Conservation (phyloP, 64 coral and sea anemone genomes). For the Anthopleura sola region DNA sequence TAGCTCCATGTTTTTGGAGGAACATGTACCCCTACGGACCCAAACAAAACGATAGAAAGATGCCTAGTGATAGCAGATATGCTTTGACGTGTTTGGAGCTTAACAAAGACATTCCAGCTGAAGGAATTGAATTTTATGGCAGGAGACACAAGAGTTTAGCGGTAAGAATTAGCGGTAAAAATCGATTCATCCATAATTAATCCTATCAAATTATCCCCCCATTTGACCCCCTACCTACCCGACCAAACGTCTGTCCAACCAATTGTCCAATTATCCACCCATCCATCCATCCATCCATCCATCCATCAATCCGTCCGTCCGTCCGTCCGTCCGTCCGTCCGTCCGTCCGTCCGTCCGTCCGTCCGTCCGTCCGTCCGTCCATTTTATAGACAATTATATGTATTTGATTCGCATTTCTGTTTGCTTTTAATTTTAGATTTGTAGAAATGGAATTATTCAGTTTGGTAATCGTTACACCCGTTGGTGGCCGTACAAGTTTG, state of each 20-base stretch:
- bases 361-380: no score
- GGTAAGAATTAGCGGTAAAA: not conserved
- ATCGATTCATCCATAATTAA: not conserved
- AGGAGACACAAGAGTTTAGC: conserved; percentile 5
- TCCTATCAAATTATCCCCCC: no score
- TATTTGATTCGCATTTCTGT: no score
- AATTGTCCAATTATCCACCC: no score
- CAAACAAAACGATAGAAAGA: conserved; percentile 9
- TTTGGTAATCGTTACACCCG: not conserved
- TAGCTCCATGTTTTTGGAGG: not conserved
- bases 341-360: no score
- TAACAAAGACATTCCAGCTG: not conserved
- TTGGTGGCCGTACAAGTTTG: conserved; percentile 35
- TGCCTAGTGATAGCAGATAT: not conserved
- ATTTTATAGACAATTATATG: no score
- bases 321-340: no score
- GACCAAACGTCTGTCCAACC: no score
- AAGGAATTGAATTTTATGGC: conserved; percentile 16
- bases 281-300: no score
- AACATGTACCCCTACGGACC: conserved; percentile 27
- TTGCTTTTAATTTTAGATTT: conserved; percentile 8
- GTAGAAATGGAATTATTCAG: conserved; percentile 38
- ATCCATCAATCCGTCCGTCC: no score
- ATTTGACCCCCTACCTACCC: no score
- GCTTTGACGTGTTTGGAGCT: not conserved